These are phyloP conservation scores for Microtus richardsoni DNA, from an alignment of 2,113 vertebrate genomes.

Conservation along the genomic window DNA sequence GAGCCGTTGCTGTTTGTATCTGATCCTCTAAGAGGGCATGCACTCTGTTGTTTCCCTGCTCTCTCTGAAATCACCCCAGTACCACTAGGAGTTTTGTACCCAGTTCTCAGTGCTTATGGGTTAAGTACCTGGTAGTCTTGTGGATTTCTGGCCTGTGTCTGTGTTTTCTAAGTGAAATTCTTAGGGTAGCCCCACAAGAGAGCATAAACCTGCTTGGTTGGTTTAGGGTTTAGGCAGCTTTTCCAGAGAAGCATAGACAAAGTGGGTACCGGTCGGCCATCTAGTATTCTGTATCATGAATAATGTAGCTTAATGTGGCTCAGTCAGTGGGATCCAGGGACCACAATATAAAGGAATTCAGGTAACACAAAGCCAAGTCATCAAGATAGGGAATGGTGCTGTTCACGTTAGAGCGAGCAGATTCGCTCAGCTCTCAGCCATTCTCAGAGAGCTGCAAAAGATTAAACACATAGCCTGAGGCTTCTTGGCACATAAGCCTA, in stretches of 20 bases:
- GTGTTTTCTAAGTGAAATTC: neutral
- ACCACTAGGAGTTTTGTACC: neutral
- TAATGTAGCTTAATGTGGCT: neutral
- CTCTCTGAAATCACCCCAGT: neutral
- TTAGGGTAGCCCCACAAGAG: neutral
- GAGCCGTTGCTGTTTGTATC: neutral
- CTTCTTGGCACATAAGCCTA: constrained; percentile 18
- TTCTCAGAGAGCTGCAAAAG: constrained; percentile 17
- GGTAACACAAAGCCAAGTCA: neutral
- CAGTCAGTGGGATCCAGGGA: neutral
- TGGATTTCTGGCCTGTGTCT: constrained; percentile 7
- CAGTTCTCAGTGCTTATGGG: neutral
- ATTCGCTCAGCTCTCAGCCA: neutral
- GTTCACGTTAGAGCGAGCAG: neutral
- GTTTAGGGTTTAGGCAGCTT: neutral
- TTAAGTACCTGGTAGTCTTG: neutral
- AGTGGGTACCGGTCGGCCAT: neutral
- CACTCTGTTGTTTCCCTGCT: neutral
- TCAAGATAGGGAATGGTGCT: neutral
- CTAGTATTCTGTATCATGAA: neutral
- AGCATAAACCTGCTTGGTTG: neutral
- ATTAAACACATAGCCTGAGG: neutral
- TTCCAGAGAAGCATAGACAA: neutral
- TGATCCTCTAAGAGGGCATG: neutral
- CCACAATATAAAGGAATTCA: neutral